Evolutionary conservation across 2,888 invertebrate genomes (phyloP).

Genomic region (Ceratothoa steindachneri): DNA sequence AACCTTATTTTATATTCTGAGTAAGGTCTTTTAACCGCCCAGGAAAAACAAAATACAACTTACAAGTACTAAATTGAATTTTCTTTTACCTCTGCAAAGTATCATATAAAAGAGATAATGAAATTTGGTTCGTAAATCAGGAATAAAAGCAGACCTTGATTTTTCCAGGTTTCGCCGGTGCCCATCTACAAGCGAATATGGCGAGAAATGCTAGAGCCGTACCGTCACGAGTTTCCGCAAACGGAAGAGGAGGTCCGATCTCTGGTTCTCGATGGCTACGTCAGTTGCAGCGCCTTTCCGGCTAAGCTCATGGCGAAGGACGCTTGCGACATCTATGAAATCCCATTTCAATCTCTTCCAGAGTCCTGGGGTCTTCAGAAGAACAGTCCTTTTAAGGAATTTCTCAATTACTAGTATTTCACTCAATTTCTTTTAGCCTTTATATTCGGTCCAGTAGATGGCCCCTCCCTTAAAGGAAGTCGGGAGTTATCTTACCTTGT

Average conservation of each 20-base stretch:
- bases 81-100: no score
- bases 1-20: no score
- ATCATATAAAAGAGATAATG: no score
- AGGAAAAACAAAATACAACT: no score
- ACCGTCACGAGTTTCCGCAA: background rate
- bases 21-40: no score
- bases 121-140: no score
- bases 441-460: no score
- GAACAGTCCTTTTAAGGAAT: background rate
- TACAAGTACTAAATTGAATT: no score
- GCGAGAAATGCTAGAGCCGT: background rate
- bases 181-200: background rate
- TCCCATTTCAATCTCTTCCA: background rate
- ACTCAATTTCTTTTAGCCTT: no score
- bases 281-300: background rate
- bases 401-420: background rate
- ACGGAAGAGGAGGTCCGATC: background rate
- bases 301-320: background rate
- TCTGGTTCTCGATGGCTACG: background rate
- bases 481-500: no score
- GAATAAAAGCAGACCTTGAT: no score
- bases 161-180: background rate
- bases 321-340: background rate
- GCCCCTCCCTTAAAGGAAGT: no score
- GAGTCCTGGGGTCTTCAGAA: background rate